Base-by-base conservation (phyloP, 2,888 invertebrate species). In the Caenorhabditis virilis region DNA sequence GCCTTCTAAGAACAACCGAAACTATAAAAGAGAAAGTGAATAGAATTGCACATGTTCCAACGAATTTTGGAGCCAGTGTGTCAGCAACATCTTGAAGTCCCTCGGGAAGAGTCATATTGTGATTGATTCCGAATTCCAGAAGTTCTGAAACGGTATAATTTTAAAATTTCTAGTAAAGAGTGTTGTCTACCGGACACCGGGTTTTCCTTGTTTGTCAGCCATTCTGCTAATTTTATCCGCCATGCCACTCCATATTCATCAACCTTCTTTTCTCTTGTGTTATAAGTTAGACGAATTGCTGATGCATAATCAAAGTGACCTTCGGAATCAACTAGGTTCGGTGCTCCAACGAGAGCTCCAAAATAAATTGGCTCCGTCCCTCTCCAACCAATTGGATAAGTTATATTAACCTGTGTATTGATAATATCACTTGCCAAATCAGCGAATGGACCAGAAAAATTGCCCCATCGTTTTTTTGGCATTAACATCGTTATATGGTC, bases 401-500 rank as follows among this genome's bases (percentile, higher is more conserved):
- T 82, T 13, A 82, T 76, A 56, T 82, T 78, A 23, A 82, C 77
- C 64, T 81, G 79, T 18, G 69, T 68, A 38, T 77, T 74, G 58
- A 81, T 79, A 45, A 81, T 81, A 39, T 80, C 77, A 51, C 69
- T 72, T 3, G 81, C 81, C 13, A 81, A 74, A 35, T 78, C 79
- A 4, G 77, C 80, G 35, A 81, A 66, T 26, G 75, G 58, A n/a
- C 70, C 75, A 7, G 75, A 66, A 47, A 79, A 79, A 52, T 73
- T 78, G 13, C 77, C 77, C 81, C 78, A 82, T 42, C 69, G 22
- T n/a, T 53, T 65, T 35, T 71, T 71, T 3, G 80, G 80, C 74
- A 79, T 78, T 11, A 91, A 90, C 78, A 83, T 78, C 5, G 71
- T 72, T 25, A 83, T 65, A 57, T 82, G 83, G 20, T 79, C 80